Conservation (phyloP, 2,113 vertebrate species). For the Podocnemis expansa region DNA sequence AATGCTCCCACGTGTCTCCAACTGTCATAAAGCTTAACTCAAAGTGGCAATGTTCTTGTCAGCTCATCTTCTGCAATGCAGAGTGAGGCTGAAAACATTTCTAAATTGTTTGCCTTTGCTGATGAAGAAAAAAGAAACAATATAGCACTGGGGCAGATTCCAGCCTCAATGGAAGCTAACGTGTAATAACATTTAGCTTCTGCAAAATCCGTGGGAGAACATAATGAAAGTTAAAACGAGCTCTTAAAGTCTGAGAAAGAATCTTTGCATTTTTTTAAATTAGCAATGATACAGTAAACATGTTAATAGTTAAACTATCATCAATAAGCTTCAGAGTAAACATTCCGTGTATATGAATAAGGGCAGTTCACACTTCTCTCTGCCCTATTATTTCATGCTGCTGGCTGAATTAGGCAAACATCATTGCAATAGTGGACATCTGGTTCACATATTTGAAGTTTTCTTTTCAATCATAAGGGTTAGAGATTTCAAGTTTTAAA, state of each 20-base stretch:
- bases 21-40: not conserved
- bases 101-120: not conserved
- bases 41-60: not conserved
- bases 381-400: not conserved
- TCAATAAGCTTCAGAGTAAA: not conserved
- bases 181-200: accelerated
- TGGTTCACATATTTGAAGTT: accelerated
- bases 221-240: not conserved
- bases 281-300: not conserved
- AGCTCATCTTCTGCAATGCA: not conserved
- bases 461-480: not conserved
- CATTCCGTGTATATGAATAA: not conserved
- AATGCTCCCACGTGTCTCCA: not conserved
- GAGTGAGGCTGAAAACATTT: not conserved
- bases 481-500: not conserved
- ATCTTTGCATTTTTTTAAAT: accelerated
- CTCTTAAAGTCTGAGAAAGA: not conserved
- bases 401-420: not conserved
- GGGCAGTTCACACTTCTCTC: not conserved
- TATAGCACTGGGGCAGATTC: not conserved
- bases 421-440: not conserved
- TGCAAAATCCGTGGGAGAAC: not conserved
- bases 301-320: not conserved
- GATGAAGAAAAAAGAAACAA: not conserved
- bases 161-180: not conserved